Base-by-base conservation (phyloP, 1,140 invertebrate genomes). In the Penaeus vannamei region DNA sequence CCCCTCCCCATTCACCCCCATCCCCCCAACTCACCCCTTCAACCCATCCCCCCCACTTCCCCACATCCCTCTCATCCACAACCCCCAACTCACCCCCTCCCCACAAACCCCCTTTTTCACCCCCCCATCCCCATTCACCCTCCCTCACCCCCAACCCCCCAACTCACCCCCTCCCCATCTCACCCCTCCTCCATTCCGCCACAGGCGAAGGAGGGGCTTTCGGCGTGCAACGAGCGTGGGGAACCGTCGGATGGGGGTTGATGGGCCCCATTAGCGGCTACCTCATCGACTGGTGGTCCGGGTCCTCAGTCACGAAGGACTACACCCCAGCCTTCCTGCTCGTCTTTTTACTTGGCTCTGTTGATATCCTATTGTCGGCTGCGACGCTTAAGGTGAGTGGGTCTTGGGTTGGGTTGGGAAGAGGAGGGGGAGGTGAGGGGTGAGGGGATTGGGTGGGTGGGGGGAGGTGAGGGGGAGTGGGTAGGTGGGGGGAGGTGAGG, bases 221-320 rank as follows among this genome's bases (percentile, higher is more conserved):
- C 29, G 87, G 87, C 10, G 23, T 84, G 8, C 87, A 89, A 42
- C 26, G 87, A 26, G 87, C 72, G 3, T 89, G 87, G 82, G 87
- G 87, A 66, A 84, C 87, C 2, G 69, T 85, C 14, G 87, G 87
- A 29, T 89, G 87, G 87, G 87, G 87, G 8, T 22, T 89, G 20
- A 89, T 89, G 82, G 87, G 81, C 0, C 87, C 82, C 17, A 36
- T 89, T 29, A 89, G 87, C 84, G 87, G 87, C 2, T 22, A 53
- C 77, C 60, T 89, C 14, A 64, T 89, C 32, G 87, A 89, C 69
- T 89, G 69, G 87, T 77, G 69, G 81, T 89, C 87, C 12, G 87
- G 87, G 1, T 29, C 53, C 14, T 79, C 72, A 1, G 0, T 62
- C 32, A 84, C 72, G 23, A 89, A 89, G 61, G 29, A 89, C 69